Percentiles rank a stretch among this genome's conserved stretches.
Conservation (phyloP, 2,888 invertebrate species). For the Pachymerium ferrugineum region DNA sequence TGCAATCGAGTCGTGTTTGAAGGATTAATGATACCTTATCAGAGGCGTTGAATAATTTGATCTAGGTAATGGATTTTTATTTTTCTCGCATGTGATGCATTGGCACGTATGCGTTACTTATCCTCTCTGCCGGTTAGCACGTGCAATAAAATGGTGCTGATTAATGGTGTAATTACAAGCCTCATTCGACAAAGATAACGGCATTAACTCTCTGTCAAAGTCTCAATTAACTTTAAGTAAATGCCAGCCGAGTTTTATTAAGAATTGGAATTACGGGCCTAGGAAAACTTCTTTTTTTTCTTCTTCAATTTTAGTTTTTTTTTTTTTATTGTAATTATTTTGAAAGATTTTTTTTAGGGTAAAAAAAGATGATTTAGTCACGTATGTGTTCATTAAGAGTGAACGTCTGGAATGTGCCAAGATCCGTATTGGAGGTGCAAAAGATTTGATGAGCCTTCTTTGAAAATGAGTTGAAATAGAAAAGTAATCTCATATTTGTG, state of each 20-base stretch:
- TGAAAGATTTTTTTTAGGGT: no score
- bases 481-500: constrained; percentile 8
- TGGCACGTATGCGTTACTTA: not conserved
- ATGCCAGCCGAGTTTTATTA: not conserved
- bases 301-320: no score
- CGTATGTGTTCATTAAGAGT: not conserved
- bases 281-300: not conserved
- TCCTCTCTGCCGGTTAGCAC: not conserved
- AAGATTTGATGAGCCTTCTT: not conserved
- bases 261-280: not conserved
- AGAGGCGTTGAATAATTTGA: not conserved
- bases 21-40: not conserved
- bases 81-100: not conserved
- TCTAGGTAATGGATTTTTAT: not conserved
- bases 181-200: constrained; percentile 15
- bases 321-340: no score
- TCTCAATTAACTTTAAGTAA: constrained; percentile 18
- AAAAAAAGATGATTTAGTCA: no score
- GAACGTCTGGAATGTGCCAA: not conserved
- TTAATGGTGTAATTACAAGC: constrained; percentile 7
- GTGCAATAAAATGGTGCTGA: constrained; percentile 6
- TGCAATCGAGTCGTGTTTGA: not conserved
- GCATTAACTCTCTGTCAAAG: constrained; percentile 22
- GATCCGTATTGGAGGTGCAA: not conserved
- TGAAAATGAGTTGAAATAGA: not conserved